Evolutionary conservation across 2,797 vertebrate species (phyloP).

Genomic region (Crax fasciolata): DNA sequence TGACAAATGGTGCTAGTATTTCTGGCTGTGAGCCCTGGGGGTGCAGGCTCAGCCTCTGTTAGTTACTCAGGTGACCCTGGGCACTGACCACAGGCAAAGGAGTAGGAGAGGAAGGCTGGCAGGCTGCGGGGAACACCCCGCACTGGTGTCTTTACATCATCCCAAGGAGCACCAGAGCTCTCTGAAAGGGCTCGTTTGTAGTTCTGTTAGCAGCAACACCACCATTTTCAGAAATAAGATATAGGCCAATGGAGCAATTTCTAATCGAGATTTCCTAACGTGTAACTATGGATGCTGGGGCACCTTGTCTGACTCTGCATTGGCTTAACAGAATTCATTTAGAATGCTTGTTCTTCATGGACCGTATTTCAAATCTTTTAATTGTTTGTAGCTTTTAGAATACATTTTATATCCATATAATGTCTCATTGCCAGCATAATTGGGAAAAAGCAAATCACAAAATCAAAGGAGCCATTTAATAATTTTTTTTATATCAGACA

Average conservation of each 20-base stretch:
- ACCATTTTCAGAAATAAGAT: conserved; percentile 10
- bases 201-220: not conserved
- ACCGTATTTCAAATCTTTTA: conserved; percentile 41
- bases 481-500: conserved; percentile 43
- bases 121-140: not conserved
- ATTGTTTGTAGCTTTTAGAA: conserved; percentile 43
- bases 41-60: not conserved
- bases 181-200: conserved; percentile 20
- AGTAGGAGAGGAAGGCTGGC: not conserved
- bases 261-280: not conserved
- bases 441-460: conserved; percentile 20
- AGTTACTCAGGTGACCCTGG: not conserved
- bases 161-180: not conserved
- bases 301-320: conserved; percentile 26
- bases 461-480: conserved; percentile 68
- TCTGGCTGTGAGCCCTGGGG: not conserved
- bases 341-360: not conserved
- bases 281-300: not conserved
- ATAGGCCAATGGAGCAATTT: not conserved
- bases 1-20: not conserved
- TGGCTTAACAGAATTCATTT: conserved; percentile 5
- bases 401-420: not conserved
- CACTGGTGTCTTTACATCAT: not conserved
- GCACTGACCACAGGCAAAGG: not conserved
- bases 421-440: not conserved